These are phyloP conservation scores for Aphaenogaster ashmeadi DNA, from an alignment of 1,140 invertebrate species.

Conservation along the genomic window DNA sequence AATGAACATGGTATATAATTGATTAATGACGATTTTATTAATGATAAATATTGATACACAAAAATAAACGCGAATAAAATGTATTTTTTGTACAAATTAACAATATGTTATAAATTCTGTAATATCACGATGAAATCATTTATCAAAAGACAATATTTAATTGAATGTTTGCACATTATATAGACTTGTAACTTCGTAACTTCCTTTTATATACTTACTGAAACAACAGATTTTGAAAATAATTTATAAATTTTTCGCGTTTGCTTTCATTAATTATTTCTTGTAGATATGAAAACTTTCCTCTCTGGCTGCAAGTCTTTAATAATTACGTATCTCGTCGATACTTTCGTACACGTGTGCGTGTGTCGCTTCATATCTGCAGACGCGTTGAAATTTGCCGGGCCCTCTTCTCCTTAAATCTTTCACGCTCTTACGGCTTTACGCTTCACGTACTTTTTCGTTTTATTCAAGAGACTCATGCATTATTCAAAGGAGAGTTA, in stretches of 20 bases:
- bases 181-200: background rate
- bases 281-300: background rate
- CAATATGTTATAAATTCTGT: background rate
- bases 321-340: background rate
- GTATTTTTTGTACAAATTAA: background rate
- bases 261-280: background rate
- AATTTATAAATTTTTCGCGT: background rate
- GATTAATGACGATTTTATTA: background rate
- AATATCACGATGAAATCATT: background rate
- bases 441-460: conserved; percentile 49
- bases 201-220: background rate
- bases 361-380: conserved; percentile 5
- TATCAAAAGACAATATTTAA: conserved; percentile 18
- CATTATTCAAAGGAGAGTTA: conserved; percentile 53
- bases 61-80: conserved; percentile 10
- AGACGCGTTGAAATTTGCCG: conserved; percentile 23
- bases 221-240: background rate
- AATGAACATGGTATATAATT: background rate
- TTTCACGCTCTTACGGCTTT: conserved; percentile 33
- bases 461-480: conserved; percentile 54
- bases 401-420: conserved; percentile 35
- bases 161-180: background rate
- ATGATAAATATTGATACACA: background rate
- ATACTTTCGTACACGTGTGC: background rate
- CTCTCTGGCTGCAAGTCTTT: background rate